These are phyloP conservation scores for Camponotus floridanus DNA, from an alignment of 1,140 invertebrate genomes.

Conservation along the genomic window DNA sequence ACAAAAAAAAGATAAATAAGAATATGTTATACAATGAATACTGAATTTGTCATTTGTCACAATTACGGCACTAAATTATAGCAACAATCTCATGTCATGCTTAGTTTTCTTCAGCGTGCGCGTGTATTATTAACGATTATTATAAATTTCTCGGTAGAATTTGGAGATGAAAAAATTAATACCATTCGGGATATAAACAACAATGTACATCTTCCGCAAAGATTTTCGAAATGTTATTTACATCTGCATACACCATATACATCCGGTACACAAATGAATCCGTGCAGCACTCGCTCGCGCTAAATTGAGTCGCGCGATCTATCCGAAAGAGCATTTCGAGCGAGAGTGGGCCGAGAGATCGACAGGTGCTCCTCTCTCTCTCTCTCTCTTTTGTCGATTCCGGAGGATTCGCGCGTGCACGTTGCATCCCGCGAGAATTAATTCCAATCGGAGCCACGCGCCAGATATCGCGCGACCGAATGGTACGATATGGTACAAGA, in stretches of 20 bases:
- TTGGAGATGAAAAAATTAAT: background rate
- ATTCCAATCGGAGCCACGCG: constrained; percentile 43
- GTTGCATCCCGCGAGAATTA: constrained; percentile 40
- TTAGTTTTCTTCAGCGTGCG: background rate
- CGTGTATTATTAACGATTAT: background rate
- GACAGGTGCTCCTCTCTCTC: constrained; percentile 41
- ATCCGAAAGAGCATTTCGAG: constrained; percentile 49
- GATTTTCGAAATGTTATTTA: background rate
- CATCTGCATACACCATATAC: background rate
- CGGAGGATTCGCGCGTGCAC: background rate
- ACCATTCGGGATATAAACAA: background rate
- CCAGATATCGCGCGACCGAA: constrained; percentile 19
- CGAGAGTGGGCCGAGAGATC: constrained; percentile 31
- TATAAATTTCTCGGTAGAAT: background rate
- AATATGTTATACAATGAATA: background rate
- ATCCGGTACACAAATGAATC: constrained; percentile 10
- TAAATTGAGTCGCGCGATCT: constrained; percentile 48
- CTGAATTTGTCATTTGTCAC: constrained; percentile 17
- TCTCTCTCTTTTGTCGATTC: background rate
- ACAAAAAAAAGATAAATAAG: background rate
- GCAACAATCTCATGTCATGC: background rate
- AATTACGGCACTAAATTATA: constrained; percentile 15
- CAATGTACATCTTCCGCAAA: too few relatives aligned
- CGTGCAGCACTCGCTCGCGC: constrained; percentile 15
- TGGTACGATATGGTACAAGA: constrained; percentile 17